Evolutionary conservation across 2,888 invertebrate genomes (phyloP).

Genomic region (Byasa hedistus): DNA sequence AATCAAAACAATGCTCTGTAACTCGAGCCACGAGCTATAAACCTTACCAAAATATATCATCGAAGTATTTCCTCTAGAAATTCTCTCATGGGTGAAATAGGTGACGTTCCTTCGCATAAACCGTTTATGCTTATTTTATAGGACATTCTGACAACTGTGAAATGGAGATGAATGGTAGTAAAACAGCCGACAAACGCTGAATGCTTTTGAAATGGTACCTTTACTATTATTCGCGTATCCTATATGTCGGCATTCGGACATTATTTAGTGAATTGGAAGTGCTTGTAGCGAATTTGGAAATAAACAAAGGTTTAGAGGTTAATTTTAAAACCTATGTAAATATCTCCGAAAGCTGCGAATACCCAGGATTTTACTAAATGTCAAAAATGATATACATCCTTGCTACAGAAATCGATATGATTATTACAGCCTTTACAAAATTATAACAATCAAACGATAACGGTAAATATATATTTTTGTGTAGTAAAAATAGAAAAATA

Average conservation of each 20-base stretch:
- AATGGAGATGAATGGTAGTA: slow-evolving; percentile 29
- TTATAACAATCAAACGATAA: too few species aligned
- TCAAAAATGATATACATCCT: too few species aligned
- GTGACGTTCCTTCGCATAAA: slow-evolving; percentile 22
- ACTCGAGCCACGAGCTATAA: background rate
- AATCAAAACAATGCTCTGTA: background rate
- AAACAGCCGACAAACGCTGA: slow-evolving; percentile 25
- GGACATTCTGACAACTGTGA: slow-evolving; percentile 31
- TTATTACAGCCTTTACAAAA: background rate
- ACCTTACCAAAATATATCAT: background rate
- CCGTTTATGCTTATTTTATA: slow-evolving; percentile 30
- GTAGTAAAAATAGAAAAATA: too few species aligned
- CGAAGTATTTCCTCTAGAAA: background rate
- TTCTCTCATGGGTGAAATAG: slow-evolving; percentile 16
- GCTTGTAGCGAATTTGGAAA: background rate
- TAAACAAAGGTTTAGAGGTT: background rate
- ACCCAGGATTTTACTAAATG: background rate
- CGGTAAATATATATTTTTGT: too few species aligned
- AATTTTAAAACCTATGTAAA: background rate
- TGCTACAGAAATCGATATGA: too few species aligned
- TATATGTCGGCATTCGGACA: slow-evolving; percentile 6
- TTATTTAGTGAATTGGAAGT: background rate
- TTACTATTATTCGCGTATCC: slow-evolving; percentile 17
- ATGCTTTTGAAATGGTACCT: slow-evolving; percentile 21
- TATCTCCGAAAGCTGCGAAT: background rate